These are phyloP conservation scores for Euplexia lucipara DNA, from an alignment of 2,888 invertebrate species.

Conservation along the genomic window DNA sequence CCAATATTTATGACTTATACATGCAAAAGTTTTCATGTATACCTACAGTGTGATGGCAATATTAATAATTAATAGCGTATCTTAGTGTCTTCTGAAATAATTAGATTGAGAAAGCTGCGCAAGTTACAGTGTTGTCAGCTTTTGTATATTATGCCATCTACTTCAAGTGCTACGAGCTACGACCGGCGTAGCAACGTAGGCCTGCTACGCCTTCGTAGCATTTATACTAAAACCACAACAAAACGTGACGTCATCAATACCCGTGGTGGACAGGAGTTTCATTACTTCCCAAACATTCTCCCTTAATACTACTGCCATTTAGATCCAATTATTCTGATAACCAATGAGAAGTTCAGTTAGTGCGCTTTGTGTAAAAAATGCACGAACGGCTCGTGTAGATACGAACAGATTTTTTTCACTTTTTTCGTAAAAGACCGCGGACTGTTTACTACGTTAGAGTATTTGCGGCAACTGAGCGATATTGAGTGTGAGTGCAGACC, in stretches of 20 bases:
- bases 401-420: background rate
- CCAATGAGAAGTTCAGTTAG: background rate
- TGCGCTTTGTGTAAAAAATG: background rate
- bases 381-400: background rate
- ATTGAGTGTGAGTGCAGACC: background rate
- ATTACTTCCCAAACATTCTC: no score
- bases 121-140: background rate
- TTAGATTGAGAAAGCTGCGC: background rate
- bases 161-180: conserved; percentile 1
- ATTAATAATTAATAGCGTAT: background rate
- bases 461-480: background rate
- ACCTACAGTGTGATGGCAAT: no score
- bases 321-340: background rate
- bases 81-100: background rate
- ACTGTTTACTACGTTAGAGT: background rate
- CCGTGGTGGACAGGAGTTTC: no score
- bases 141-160: no score
- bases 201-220: background rate
- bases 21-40: background rate
- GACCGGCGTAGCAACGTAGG: conserved; percentile 11
- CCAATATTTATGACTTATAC: conserved; percentile 2
- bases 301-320: no score
- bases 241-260: background rate
- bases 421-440: background rate
- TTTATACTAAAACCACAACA: background rate